Conservation (phyloP, 2,888 invertebrate genomes). For the Caenorhabditis sinica region DNA sequence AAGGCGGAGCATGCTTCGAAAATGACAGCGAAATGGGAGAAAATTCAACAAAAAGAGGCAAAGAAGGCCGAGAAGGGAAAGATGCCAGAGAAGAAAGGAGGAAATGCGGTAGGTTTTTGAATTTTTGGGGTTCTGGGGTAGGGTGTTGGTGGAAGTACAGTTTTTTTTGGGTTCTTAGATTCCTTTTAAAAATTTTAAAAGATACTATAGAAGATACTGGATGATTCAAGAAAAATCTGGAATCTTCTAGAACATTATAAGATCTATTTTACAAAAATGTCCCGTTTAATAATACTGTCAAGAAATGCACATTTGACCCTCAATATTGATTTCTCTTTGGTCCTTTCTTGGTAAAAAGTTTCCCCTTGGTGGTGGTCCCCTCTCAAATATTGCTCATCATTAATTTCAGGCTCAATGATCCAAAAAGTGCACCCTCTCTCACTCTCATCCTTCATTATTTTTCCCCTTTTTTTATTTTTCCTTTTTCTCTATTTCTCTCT, state of each 20-base stretch:
- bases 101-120: constrained; percentile 60
- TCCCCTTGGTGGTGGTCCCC: constrained; percentile 14
- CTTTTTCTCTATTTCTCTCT: background rate
- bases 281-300: too few relatives aligned
- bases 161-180: too few relatives aligned
- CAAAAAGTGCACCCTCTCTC: too few relatives aligned
- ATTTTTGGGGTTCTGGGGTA: background rate
- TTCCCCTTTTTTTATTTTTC: background rate
- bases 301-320: background rate
- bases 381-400: background rate
- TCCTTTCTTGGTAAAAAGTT: background rate
- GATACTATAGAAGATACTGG: too few relatives aligned
- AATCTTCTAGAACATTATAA: too few relatives aligned
- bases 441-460: background rate
- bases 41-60: constrained; percentile 84
- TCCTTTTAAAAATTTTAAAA: too few relatives aligned
- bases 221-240: too few relatives aligned
- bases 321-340: background rate
- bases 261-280: too few relatives aligned
- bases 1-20: constrained; percentile 83
- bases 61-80: constrained; percentile 83
- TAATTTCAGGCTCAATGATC: constrained; percentile 51
- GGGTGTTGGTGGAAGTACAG: background rate
- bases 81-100: constrained; percentile 79
- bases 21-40: constrained; percentile 84